These are phyloP conservation scores for Aythya baeri DNA, from an alignment of 2,113 vertebrate genomes.

Conservation along the genomic window DNA sequence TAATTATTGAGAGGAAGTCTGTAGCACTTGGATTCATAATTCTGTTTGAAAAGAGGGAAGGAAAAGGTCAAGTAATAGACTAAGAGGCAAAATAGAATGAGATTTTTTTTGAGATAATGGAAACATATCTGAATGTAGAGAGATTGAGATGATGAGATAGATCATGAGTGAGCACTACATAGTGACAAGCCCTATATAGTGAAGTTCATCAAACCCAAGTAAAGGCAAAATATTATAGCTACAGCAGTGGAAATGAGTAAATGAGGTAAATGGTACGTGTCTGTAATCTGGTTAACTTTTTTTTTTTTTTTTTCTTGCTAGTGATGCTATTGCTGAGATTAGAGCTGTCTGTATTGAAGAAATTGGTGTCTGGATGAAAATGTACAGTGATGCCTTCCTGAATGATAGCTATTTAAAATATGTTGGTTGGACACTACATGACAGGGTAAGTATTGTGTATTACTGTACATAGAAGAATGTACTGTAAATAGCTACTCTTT, in stretches of 20 bases:
- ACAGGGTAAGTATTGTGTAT: slow-evolving; percentile 85
- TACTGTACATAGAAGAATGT: not conserved
- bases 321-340: slow-evolving; percentile 98
- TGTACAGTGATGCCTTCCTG: slow-evolving; percentile 98
- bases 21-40: not conserved
- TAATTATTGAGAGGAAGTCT: not conserved
- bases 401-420: slow-evolving; percentile 99
- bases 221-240: not conserved
- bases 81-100: not conserved
- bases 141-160: not conserved
- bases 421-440: slow-evolving; percentile 98
- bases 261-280: not conserved
- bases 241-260: not conserved
- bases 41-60: not conserved
- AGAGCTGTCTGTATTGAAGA: slow-evolving; percentile 99
- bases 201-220: not conserved
- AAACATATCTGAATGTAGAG: not conserved
- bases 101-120: not conserved
- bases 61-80: not conserved
- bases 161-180: not conserved
- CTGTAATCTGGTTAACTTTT: not conserved
- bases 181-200: not conserved
- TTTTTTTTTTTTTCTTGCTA: slow-evolving; percentile 41
- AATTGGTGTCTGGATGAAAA: slow-evolving; percentile 99
- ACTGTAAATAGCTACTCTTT: not conserved